These are phyloP conservation scores for Enteromius treurensis DNA, from an alignment of 2,797 vertebrate species.

Conservation along the genomic window DNA sequence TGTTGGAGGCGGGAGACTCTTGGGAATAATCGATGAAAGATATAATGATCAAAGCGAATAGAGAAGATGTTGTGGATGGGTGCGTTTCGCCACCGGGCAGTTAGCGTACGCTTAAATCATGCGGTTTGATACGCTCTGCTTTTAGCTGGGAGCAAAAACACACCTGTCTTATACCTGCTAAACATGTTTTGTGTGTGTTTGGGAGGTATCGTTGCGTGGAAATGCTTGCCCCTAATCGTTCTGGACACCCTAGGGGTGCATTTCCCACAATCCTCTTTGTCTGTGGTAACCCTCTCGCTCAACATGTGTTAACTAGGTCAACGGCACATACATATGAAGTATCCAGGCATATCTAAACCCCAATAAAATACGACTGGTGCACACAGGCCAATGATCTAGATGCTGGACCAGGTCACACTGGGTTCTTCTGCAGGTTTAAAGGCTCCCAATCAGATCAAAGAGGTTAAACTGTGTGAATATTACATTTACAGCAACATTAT, in stretches of 20 bases:
- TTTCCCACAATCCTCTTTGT: conserved; percentile 19
- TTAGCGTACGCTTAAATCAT: neutral
- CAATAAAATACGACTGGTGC: neutral
- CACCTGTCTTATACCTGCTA: neutral
- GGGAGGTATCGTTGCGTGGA: neutral
- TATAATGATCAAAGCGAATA: conserved; percentile 27
- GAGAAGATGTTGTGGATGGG: conserved; percentile 28
- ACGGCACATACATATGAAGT: neutral
- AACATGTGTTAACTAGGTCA: conserved; percentile 44
- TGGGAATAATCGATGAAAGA: conserved; percentile 34
- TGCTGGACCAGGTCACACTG: neutral
- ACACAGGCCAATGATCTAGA: neutral
- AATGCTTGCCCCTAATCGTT: conserved; percentile 3
- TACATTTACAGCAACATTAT: neutral
- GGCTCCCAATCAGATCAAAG: neutral
- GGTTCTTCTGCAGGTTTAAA: neutral
- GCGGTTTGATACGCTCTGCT: neutral
- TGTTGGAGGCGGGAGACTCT: conserved; percentile 14
- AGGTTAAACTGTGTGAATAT: neutral
- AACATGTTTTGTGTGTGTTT: neutral
- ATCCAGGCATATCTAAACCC: neutral
- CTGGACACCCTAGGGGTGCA: neutral
- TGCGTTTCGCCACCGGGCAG: conserved; percentile 6
- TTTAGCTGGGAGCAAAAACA: neutral
- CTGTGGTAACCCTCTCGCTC: neutral